Percentiles rank a stretch among this genome's conserved stretches.
Conservation (phyloP, 2,797 vertebrate species). For the Siniperca undulata region DNA sequence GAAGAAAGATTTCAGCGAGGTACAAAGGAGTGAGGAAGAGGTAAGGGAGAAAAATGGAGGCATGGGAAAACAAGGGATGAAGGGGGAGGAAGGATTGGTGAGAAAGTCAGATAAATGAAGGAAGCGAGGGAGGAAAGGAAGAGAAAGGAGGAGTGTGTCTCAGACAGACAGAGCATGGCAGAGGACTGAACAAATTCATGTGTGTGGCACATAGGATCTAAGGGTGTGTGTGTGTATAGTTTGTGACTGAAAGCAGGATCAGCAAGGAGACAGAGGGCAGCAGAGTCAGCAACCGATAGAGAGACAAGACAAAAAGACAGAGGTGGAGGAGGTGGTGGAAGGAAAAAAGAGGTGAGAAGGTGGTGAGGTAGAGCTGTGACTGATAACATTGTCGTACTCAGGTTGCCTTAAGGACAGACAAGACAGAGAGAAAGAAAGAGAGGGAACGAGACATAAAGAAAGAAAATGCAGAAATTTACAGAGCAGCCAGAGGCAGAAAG, state of each 20-base stretch:
- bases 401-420: slow-evolving; percentile 84
- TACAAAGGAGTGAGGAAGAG: slow-evolving; percentile 7
- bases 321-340: slow-evolving; percentile 14
- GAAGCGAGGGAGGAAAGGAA: neutral
- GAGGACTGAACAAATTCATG: neutral
- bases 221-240: slow-evolving; percentile 19
- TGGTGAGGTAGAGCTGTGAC: slow-evolving; percentile 71
- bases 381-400: slow-evolving; percentile 80
- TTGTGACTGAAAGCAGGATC: slow-evolving; percentile 40
- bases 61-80: slow-evolving; percentile 37
- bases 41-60: slow-evolving; percentile 37
- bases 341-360: slow-evolving; percentile 35
- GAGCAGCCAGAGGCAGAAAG: slow-evolving; percentile 62
- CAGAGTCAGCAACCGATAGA: slow-evolving; percentile 63
- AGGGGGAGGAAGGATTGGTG: slow-evolving; percentile 19
- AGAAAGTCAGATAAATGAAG: slow-evolving; percentile 48
- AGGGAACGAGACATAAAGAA: slow-evolving; percentile 67
- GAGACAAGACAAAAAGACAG: slow-evolving; percentile 52
- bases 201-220: slow-evolving; percentile 24
- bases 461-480: slow-evolving; percentile 68
- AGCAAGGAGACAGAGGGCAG: slow-evolving; percentile 72
- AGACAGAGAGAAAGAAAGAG: slow-evolving; percentile 64
- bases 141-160: neutral
- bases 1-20: slow-evolving; percentile 12
- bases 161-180: slow-evolving; percentile 9